Conservation (phyloP, 2,888 invertebrate species). For the Danaus chrysippus region DNA sequence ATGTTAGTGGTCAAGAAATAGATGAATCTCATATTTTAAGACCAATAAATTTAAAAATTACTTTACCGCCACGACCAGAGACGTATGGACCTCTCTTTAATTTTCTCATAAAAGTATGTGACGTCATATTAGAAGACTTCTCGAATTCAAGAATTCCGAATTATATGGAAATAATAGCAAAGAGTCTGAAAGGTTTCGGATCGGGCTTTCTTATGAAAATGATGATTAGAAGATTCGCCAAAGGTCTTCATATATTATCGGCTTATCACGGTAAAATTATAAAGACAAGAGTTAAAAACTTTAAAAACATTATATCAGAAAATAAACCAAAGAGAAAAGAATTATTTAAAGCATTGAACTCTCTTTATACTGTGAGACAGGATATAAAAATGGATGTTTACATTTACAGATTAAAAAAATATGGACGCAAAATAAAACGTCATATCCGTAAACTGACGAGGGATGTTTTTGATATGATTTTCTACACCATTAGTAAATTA, state of each 20-base stretch:
- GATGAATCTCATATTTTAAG: constrained; percentile 16
- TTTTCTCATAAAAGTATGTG: constrained; percentile 51
- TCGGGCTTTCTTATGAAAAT: constrained; percentile 40
- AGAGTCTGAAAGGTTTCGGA: constrained; percentile 41
- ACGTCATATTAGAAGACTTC: constrained; percentile 43
- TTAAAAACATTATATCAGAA: constrained; percentile 40
- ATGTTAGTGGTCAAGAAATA: constrained; percentile 15
- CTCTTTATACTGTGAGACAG: constrained; percentile 41
- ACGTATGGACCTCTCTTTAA: constrained; percentile 48
- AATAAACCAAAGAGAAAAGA: constrained; percentile 41
- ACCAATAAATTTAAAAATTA: constrained; percentile 18
- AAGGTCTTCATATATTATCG: constrained; percentile 40
- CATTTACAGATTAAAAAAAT: constrained; percentile 47
- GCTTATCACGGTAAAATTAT: constrained; percentile 37
- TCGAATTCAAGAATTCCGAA: constrained; percentile 33
- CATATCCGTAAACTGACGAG: constrained; percentile 46
- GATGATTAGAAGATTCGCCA: constrained; percentile 42
- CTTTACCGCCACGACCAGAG: constrained; percentile 21
- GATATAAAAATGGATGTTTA: constrained; percentile 52
- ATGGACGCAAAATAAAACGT: constrained; percentile 36
- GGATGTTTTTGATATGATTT: constrained; percentile 44
- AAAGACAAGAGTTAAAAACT: constrained; percentile 39
- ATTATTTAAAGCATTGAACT: constrained; percentile 49
- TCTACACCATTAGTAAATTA: constrained; percentile 41
- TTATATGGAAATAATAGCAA: constrained; percentile 47